Evolutionary conservation across 2,113 vertebrate species (phyloP).

Genomic region (Urocolius indicus): DNA sequence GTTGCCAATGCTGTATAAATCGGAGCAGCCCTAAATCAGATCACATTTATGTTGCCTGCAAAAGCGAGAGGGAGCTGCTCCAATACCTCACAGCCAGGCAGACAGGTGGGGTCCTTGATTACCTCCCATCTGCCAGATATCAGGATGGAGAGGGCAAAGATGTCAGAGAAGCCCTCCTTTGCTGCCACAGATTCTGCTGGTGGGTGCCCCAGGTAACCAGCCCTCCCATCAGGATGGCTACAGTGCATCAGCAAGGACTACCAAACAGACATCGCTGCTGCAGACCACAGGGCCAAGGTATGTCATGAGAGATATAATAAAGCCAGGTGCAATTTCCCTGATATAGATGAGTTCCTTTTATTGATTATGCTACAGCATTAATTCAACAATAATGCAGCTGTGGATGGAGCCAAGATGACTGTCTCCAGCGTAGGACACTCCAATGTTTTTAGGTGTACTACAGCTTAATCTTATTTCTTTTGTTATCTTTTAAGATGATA

Average conservation of each 20-base stretch:
- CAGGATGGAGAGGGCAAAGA: not conserved
- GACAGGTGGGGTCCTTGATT: not conserved
- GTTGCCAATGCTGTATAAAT: not conserved
- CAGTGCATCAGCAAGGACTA: not conserved
- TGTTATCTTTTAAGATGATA: not conserved
- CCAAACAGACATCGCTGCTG: not conserved
- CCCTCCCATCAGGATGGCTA: fast-evolving
- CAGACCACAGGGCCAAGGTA: not conserved
- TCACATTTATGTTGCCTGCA: not conserved
- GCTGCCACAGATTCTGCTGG: fast-evolving
- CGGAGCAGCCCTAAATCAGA: not conserved
- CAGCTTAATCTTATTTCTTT: not conserved
- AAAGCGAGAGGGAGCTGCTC: not conserved
- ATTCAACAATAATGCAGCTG: not conserved
- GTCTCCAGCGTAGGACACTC: not conserved
- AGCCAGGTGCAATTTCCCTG: not conserved
- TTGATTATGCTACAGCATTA: not conserved
- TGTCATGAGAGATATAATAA: not conserved
- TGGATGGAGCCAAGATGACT: slow-evolving; percentile 36
- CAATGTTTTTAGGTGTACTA: not conserved
- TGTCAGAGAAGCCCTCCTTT: not conserved
- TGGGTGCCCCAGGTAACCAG: not conserved
- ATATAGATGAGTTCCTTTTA: not conserved
- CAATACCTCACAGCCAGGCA: not conserved
- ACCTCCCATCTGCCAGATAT: not conserved